Conservation (phyloP, 2,797 vertebrate genomes). For the Oophaga sylvatica region DNA sequence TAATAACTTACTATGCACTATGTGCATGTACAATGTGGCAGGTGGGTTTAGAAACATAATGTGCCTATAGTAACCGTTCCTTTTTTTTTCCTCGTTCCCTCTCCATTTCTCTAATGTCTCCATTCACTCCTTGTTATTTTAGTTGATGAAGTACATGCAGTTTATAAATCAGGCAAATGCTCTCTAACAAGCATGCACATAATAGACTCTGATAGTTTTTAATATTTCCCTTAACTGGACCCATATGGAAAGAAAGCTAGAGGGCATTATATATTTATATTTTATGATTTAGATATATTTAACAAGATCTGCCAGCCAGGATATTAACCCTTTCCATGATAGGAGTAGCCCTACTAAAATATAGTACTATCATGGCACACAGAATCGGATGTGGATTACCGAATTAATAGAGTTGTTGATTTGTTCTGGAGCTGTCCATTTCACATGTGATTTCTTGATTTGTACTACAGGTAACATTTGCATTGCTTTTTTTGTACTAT, state of each 20-base stretch:
- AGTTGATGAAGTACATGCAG: slow-evolving; percentile 60
- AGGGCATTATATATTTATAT: slow-evolving; percentile 61
- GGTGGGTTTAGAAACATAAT: slow-evolving; percentile 16
- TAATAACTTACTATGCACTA: not conserved
- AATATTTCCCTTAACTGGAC: slow-evolving; percentile 60
- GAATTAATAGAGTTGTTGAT: not conserved
- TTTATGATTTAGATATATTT: slow-evolving; percentile 61
- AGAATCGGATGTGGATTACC: not conserved
- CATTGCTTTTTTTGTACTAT: not conserved
- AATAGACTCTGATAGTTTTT: slow-evolving; percentile 62
- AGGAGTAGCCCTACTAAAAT: not conserved
- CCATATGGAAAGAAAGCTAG: slow-evolving; percentile 62
- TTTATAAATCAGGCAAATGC: slow-evolving; percentile 61
- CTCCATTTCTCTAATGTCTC: slow-evolving; percentile 28
- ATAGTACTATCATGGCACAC: not conserved
- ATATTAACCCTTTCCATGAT: slow-evolving; percentile 51
- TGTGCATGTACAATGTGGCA: not conserved
- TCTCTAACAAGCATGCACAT: slow-evolving; percentile 60
- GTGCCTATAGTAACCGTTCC: slow-evolving; percentile 20
- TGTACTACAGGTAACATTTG: not conserved
- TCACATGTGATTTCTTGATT: not conserved
- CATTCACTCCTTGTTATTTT: slow-evolving; percentile 58
- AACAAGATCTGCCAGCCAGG: slow-evolving; percentile 45
- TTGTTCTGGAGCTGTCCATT: not conserved
- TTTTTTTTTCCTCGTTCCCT: not conserved